These are phyloP conservation scores for Orchestia grillus DNA, from an alignment of 1,140 invertebrate species.

Conservation along the genomic window DNA sequence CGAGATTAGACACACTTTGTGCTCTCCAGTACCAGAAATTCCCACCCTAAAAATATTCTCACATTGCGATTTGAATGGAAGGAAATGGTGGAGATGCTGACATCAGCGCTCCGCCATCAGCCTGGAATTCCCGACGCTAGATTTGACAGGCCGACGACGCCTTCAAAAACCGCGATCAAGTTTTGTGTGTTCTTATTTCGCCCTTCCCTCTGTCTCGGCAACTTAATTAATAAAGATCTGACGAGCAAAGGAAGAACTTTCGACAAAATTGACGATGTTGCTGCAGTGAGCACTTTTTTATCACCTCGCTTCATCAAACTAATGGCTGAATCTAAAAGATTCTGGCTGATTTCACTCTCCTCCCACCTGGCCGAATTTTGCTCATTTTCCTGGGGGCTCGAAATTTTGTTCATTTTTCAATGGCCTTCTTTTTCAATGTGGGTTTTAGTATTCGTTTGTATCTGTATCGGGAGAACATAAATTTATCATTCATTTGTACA, in stretches of 20 bases:
- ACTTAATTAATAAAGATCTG: conserved; percentile 51
- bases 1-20: neutral
- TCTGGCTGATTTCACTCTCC: neutral
- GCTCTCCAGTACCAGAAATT: neutral
- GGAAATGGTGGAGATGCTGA: neutral
- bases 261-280: conserved; percentile 35
- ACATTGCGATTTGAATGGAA: neutral
- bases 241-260: conserved; percentile 41
- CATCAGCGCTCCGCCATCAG: neutral
- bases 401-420: neutral
- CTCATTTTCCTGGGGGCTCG: neutral
- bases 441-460: too few species aligned
- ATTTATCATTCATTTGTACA: neutral
- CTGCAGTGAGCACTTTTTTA: conserved; percentile 50
- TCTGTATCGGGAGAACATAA: too few species aligned
- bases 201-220: neutral
- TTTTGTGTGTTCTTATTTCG: conserved; percentile 38
- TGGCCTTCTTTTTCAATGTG: neutral
- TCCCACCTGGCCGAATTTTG: neutral
- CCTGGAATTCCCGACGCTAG: neutral
- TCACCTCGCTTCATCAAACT: conserved; percentile 4
- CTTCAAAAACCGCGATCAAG: neutral
- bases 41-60: neutral
- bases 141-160: neutral
- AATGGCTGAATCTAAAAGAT: conserved; percentile 18